phyloP scores from a whole-genome alignment of 2,888 invertebrate species.

The Onthophagus sagittarius region DNA sequence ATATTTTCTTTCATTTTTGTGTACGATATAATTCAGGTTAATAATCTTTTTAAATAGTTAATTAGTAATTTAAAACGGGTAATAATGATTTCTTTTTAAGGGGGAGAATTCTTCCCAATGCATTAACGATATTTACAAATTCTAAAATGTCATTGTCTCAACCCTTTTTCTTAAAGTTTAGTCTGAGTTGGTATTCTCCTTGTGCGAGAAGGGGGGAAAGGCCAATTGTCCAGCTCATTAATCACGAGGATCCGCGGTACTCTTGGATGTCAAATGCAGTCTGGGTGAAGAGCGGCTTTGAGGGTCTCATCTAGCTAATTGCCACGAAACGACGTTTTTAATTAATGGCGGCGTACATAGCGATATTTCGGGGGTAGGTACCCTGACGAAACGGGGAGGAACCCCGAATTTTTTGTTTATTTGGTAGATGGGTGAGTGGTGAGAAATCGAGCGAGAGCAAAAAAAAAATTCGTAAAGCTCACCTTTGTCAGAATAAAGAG shows the following conservation, averaged over 20 bases:
- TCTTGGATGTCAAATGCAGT: constrained; percentile 50
- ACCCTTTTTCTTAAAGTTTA: constrained; percentile 42
- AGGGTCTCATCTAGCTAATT: constrained; percentile 50
- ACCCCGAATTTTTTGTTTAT: neutral
- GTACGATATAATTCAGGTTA: neutral
- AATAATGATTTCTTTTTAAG: neutral
- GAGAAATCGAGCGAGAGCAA: neutral
- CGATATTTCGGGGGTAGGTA: constrained; percentile 37
- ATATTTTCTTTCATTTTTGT: neutral
- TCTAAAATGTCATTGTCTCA: constrained; percentile 36
- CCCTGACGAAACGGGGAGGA: neutral
- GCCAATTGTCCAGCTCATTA: constrained; percentile 50
- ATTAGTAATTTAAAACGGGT: neutral
- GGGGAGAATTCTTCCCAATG: neutral
- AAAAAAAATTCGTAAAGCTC: neutral
- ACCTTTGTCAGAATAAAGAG: neutral
- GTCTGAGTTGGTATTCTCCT: constrained; percentile 29
- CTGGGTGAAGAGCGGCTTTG: constrained; percentile 47
- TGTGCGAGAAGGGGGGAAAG: constrained; percentile 39
- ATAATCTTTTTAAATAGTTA: neutral
- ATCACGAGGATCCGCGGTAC: constrained; percentile 47
- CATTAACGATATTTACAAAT: constrained; percentile 2
- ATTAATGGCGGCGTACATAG: constrained; percentile 45
- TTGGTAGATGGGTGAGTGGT: neutral
- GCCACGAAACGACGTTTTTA: constrained; percentile 49